phyloP scores from a whole-genome alignment of 2,797 vertebrate species.

The Neoniphon sammara region DNA sequence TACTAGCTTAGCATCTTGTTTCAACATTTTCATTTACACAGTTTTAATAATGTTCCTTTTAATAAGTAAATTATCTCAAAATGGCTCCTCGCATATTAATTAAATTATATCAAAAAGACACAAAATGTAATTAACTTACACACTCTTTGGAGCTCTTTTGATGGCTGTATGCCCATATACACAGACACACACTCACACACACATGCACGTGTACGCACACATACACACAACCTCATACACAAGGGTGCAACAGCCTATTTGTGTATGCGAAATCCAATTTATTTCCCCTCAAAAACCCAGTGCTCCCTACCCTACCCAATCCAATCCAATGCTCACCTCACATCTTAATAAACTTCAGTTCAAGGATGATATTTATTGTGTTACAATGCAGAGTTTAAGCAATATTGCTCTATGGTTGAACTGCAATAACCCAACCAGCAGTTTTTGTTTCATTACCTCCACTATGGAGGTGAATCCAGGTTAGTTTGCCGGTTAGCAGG shows the following conservation, averaged over 20 bases:
- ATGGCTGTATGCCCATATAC: slow-evolving; percentile 18
- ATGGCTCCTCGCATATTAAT: slow-evolving; percentile 44
- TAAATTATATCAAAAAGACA: slow-evolving; percentile 35
- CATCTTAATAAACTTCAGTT: too few relatives aligned
- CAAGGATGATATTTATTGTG: too few relatives aligned
- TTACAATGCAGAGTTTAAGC: too few relatives aligned
- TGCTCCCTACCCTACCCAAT: too few relatives aligned
- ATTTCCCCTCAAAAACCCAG: too few relatives aligned
- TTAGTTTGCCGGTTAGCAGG: too few relatives aligned
- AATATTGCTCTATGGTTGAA: too few relatives aligned
- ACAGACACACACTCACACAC: slow-evolving; percentile 12
- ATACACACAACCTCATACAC: slow-evolving; percentile 10
- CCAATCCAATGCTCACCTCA: too few relatives aligned
- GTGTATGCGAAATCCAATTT: too few relatives aligned
- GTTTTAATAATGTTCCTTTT: slow-evolving; percentile 39
- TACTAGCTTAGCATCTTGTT: slow-evolving; percentile 12
- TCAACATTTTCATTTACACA: slow-evolving; percentile 30
- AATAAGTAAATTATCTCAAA: slow-evolving; percentile 52
- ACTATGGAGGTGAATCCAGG: too few relatives aligned
- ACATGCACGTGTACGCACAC: neutral
- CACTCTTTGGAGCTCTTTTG: slow-evolving; percentile 34
- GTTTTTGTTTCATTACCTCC: too few relatives aligned
- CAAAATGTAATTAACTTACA: slow-evolving; percentile 56
- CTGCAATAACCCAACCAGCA: too few relatives aligned
- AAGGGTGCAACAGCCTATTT: neutral